phyloP scores from a whole-genome alignment of 2,888 invertebrate species.

The Rotaria socialis region DNA sequence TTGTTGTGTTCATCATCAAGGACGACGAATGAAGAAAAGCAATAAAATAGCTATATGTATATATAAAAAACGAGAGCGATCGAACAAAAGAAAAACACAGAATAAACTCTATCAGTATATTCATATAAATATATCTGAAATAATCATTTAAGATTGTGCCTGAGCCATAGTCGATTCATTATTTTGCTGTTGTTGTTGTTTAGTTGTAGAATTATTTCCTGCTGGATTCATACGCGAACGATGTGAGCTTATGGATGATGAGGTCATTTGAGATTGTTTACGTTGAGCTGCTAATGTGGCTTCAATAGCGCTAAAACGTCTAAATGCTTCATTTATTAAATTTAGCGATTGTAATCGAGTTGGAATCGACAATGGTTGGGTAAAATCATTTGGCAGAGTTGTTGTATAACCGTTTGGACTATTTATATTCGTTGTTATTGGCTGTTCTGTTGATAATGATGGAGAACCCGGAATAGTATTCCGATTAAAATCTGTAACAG shows the following conservation, averaged over 20 bases:
- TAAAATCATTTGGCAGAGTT: conserved; percentile 6
- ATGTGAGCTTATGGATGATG: not conserved
- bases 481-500: not conserved
- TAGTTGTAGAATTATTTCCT: not conserved
- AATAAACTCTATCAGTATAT: conserved; percentile 29
- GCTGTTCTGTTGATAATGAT: not conserved
- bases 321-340: conserved; percentile 17
- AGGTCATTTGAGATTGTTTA: conserved; percentile 1
- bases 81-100: not conserved
- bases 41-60: conserved; percentile 29
- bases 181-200: not conserved
- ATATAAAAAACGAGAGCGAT: not conserved
- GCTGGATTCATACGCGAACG: not conserved
- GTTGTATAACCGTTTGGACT: not conserved
- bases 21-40: conserved; percentile 26
- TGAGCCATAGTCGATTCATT: conserved; percentile 10
- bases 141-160: not conserved
- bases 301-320: conserved; percentile 33
- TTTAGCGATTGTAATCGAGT: conserved; percentile 2
- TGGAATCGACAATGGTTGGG: not conserved
- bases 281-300: conserved; percentile 33
- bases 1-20: conserved; percentile 13
- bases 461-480: not conserved
- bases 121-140: conserved; percentile 2
- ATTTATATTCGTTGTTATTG: not conserved